Percentiles rank a stretch among this genome's conserved stretches.
Conservation (phyloP, 2,888 invertebrate genomes). For the Xestia ashworthii region DNA sequence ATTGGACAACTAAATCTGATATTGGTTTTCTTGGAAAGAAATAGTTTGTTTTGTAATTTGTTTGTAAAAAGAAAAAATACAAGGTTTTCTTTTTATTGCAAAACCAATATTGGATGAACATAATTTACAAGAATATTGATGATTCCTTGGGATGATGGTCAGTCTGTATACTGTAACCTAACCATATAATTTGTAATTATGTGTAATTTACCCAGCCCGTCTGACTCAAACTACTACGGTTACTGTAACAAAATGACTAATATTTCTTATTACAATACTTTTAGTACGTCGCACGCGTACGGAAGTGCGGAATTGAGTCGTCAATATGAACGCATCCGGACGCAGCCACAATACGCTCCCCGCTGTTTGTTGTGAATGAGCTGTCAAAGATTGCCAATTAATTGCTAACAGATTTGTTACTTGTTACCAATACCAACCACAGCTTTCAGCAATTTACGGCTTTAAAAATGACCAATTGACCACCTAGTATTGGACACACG, state of each 20-base stretch:
- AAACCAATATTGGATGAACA: neutral
- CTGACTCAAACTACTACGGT: conserved; percentile 29
- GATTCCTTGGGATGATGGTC: neutral
- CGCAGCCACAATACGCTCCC: conserved; percentile 77
- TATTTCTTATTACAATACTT: conserved; percentile 52
- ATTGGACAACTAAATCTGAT: conserved; percentile 69
- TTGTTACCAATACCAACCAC: conserved; percentile 73
- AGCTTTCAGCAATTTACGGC: conserved; percentile 69
- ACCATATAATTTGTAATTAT: conserved; percentile 6
- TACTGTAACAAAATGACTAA: conserved; percentile 48
- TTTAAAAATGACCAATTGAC: conserved; percentile 65
- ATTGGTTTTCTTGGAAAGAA: conserved; percentile 49
- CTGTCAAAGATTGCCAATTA: conserved; percentile 84
- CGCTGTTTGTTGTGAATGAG: conserved; percentile 88
- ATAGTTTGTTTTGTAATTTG: neutral
- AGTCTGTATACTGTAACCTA: conserved; percentile 1
- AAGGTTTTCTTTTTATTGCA: neutral
- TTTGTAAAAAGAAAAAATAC: neutral
- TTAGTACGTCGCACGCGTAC: conserved; percentile 65
- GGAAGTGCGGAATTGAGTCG: conserved; percentile 85
- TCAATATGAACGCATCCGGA: conserved; percentile 85
- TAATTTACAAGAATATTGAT: neutral
- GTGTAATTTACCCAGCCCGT: conserved; percentile 33
- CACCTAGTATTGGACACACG: conserved; percentile 70
- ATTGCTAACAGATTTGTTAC: conserved; percentile 76